Evolutionary conservation across 2,888 invertebrate species (phyloP).

Genomic region (Apotomis turbidana): DNA sequence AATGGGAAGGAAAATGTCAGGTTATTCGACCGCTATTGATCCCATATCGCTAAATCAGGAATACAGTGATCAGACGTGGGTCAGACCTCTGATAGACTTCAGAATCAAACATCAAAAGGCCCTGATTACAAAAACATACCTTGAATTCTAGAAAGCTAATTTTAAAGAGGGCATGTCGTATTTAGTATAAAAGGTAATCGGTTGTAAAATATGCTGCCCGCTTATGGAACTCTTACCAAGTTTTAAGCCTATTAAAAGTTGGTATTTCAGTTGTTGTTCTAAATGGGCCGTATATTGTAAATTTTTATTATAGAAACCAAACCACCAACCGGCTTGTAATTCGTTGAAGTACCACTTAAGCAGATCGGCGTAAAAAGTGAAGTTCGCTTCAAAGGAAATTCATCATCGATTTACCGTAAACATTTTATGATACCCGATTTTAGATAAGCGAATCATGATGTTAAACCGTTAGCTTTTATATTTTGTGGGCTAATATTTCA

Average conservation of each 20-base stretch:
- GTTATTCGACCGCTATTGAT: too few species aligned
- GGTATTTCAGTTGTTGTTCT: neutral
- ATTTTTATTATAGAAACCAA: neutral
- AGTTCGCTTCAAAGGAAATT: conserved; percentile 31
- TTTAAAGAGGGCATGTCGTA: neutral
- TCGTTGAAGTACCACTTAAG: conserved; percentile 8
- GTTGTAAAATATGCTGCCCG: too few species aligned
- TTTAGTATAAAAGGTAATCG: neutral
- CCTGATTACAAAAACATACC: neutral
- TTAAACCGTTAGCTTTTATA: conserved; percentile 47
- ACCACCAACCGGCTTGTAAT: neutral
- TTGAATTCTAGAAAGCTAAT: neutral
- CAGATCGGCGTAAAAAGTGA: conserved; percentile 4
- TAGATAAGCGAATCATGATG: conserved; percentile 52
- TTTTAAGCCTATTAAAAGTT: neutral
- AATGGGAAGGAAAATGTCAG: too few species aligned
- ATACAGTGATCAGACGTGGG: too few species aligned
- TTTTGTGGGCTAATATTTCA: conserved; percentile 33
- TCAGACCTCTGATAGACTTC: too few species aligned
- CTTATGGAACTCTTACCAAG: neutral
- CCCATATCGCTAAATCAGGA: too few species aligned
- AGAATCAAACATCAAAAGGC: neutral
- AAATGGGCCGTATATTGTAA: neutral
- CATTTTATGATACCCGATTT: conserved; percentile 50
- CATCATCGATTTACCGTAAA: conserved; percentile 59